Percentiles rank a stretch among this genome's conserved stretches.
These are phyloP conservation scores for Medauroidea extradentata DNA, from an alignment of 1,140 invertebrate genomes.

Conservation along the genomic window DNA sequence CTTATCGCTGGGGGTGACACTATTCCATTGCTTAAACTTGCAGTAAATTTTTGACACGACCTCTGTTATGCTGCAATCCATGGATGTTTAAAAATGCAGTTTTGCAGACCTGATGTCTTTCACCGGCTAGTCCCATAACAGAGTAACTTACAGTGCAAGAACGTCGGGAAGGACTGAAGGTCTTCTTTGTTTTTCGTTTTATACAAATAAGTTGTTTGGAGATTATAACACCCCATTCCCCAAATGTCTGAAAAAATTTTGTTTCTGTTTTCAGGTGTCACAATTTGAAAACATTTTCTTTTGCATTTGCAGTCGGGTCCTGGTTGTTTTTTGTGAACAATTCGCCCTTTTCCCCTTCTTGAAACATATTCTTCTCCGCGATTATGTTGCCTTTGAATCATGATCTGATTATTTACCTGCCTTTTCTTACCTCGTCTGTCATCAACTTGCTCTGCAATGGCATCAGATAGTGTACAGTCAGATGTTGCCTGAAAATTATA, in stretches of 20 bases:
- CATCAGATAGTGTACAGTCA: too few relatives aligned
- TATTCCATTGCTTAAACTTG: background rate
- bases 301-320: conserved; percentile 5
- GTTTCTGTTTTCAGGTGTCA: background rate
- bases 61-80: conserved; percentile 2
- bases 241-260: background rate
- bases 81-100: conserved; percentile 2
- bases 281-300: background rate
- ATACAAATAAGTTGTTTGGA: conserved; percentile 1
- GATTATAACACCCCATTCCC: background rate
- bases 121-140: background rate
- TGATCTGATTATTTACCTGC: background rate
- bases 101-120: background rate
- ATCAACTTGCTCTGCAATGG: conserved; percentile 76
- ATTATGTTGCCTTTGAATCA: background rate
- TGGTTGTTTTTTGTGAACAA: background rate
- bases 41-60: conserved; percentile 1
- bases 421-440: background rate
- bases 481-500: too few relatives aligned
- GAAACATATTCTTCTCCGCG: background rate
- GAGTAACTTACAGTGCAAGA: background rate
- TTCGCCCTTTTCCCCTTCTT: background rate
- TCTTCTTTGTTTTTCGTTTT: conserved; percentile 9
- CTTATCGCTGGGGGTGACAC: background rate
- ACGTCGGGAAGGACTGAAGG: background rate